Evolutionary conservation across 1,140 invertebrate genomes (phyloP), one percentile per base, ranked within the genome.

Genomic region (Saccostrea glomerata): DNA sequence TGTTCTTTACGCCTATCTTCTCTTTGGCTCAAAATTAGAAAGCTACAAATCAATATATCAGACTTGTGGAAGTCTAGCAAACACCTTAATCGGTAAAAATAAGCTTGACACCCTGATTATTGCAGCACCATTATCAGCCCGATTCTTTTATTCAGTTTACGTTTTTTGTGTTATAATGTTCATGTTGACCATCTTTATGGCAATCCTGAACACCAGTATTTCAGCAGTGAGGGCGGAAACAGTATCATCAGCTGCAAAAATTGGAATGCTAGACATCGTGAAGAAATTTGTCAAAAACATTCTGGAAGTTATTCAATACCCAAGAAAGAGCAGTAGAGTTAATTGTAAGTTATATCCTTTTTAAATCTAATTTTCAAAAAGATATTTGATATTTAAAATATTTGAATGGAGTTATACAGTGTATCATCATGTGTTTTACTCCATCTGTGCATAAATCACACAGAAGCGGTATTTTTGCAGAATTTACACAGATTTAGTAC

Each of bases 121-220:
- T 30, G 96, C 97, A 0, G 96, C 97, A 94, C 95, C 96, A 85
- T 92, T 97, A 30, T 93, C 97, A 47, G 97, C 97, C 6, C 97
- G 97, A n/a, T 96, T 97, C 40, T 97, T 97, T 93, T 97, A 97
- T 92, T 91, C 97, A 2, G 95, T 96, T 1, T 97, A 97, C 89
- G 97, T 97, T 30, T 96, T 98, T 92, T 96, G 97, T 88, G 97
- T 97, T 0, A 97, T 97, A 93, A 97, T 97, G 91, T 96, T 97
- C 73, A 92, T 97, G 40, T 92, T 97, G 95, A 97, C 97, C 90
- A 97, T 97, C 97, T 97, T 97, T 92, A 93, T 97, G 90, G 97
- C 97, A 60, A 97, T 98, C 87, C 97, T 97, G 84, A 97, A 97
- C 92, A 97, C 97, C 90, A 97, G 92, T 58, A 92, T 92, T 23